Percentiles rank a stretch among this genome's conserved stretches.
Conservation (phyloP, 2,113 vertebrate genomes). For the Taxidea taxus region DNA sequence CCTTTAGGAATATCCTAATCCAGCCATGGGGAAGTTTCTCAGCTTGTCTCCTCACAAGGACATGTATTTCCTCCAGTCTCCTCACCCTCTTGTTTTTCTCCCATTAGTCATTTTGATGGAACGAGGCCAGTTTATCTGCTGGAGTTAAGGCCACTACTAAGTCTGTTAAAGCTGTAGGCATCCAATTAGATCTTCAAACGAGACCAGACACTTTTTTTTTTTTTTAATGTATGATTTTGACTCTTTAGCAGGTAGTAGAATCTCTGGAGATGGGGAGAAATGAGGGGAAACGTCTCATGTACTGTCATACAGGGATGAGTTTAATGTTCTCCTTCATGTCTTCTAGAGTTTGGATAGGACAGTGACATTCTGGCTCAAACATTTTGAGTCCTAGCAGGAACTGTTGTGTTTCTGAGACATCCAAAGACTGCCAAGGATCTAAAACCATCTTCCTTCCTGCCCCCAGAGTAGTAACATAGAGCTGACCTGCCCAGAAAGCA, state of each 20-base stretch:
- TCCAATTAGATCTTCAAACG: slow-evolving; percentile 51
- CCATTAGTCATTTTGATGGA: not conserved
- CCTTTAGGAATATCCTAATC: not conserved
- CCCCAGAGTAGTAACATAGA: not conserved
- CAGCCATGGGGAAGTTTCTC: not conserved
- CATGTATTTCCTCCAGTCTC: not conserved
- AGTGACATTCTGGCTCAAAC: not conserved
- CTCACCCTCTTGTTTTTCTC: not conserved
- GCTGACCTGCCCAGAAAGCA: not conserved
- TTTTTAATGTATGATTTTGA: not conserved
- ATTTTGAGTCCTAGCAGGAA: not conserved
- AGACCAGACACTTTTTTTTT: not conserved
- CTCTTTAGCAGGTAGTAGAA: not conserved
- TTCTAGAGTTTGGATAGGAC: not conserved
- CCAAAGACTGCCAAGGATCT: not conserved
- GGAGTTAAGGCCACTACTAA: not conserved
- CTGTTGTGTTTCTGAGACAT: not conserved
- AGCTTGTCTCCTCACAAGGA: not conserved
- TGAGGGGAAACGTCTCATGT: not conserved
- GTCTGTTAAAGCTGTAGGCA: slow-evolving; percentile 28
- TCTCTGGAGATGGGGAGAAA: not conserved
- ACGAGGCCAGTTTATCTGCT: not conserved
- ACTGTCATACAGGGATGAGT: not conserved
- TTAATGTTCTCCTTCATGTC: slow-evolving; percentile 27
- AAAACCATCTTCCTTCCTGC: not conserved